Evolutionary conservation across 2,888 invertebrate genomes (phyloP).

Genomic region (Papilio demoleus): DNA sequence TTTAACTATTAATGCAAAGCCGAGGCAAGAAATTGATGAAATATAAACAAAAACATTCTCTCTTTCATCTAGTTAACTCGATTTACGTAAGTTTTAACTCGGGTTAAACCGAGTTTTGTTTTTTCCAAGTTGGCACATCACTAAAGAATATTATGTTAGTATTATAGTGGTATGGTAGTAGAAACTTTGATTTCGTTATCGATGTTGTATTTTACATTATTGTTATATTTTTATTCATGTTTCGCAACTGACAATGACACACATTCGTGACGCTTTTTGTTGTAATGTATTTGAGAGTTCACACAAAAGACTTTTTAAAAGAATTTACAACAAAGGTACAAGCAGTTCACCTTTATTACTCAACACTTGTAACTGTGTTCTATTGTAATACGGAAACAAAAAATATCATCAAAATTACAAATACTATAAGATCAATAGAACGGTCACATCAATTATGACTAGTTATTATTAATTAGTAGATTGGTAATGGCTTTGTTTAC

Average conservation of each 20-base stretch:
- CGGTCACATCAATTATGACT: too few relatives aligned
- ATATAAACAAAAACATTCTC: too few relatives aligned
- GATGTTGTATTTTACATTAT: constrained; percentile 1
- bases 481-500: neutral
- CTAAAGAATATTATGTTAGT: too few relatives aligned
- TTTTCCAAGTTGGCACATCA: too few relatives aligned
- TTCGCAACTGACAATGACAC: constrained; percentile 10
- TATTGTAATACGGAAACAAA: neutral
- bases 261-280: constrained; percentile 4
- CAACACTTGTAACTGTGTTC: neutral
- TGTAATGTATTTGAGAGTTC: neutral
- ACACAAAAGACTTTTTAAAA: constrained; percentile 1
- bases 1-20: too few relatives aligned
- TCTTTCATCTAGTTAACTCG: too few relatives aligned
- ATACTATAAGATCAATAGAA: neutral
- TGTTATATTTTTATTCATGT: constrained; percentile 6
- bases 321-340: neutral
- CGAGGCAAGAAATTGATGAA: too few relatives aligned
- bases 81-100: too few relatives aligned
- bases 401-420: neutral
- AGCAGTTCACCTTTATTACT: neutral
- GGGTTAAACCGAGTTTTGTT: too few relatives aligned
- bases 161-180: neutral
- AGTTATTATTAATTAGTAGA: neutral
- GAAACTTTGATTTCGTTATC: neutral